A percentile compares a stretch with the other conserved stretches of the same genome.
These are phyloP conservation scores for Panzeria rudis DNA, from an alignment of 2,888 invertebrate genomes.

Conservation along the genomic window DNA sequence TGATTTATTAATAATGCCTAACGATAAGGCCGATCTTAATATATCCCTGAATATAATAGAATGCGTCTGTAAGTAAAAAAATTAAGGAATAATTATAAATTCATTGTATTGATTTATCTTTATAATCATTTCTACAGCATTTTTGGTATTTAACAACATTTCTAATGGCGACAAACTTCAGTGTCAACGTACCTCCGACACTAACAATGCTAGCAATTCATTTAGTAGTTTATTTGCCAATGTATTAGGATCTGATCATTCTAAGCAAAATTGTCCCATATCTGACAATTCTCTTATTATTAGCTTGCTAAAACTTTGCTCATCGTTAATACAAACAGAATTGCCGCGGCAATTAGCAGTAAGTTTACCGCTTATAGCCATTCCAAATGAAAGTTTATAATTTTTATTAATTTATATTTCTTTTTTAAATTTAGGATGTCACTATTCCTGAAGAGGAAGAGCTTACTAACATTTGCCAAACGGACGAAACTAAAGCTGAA, in stretches of 20 bases:
- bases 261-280: conserved; percentile 87
- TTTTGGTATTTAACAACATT: conserved; percentile 85
- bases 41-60: conserved; percentile 90
- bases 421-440: conserved; percentile 78
- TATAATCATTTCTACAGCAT: conserved; percentile 78
- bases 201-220: conserved; percentile 85
- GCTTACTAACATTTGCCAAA: conserved; percentile 86
- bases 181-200: conserved; percentile 85
- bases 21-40: conserved; percentile 88
- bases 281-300: conserved; percentile 89
- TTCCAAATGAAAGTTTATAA: background rate
- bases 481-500: conserved; percentile 93
- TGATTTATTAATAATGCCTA: conserved; percentile 86
- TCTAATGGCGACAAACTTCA: conserved; percentile 85
- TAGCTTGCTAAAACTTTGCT: conserved; percentile 88
- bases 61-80: conserved; percentile 86
- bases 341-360: conserved; percentile 84
- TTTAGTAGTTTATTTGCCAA: conserved; percentile 91
- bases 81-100: conserved; percentile 7
- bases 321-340: conserved; percentile 87
- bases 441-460: conserved; percentile 84
- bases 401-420: background rate
- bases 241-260: conserved; percentile 87
- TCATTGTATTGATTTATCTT: background rate
- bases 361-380: conserved; percentile 66